Base-by-base conservation (phyloP, 2,113 vertebrate genomes). In the Todiramphus saurophagus region DNA sequence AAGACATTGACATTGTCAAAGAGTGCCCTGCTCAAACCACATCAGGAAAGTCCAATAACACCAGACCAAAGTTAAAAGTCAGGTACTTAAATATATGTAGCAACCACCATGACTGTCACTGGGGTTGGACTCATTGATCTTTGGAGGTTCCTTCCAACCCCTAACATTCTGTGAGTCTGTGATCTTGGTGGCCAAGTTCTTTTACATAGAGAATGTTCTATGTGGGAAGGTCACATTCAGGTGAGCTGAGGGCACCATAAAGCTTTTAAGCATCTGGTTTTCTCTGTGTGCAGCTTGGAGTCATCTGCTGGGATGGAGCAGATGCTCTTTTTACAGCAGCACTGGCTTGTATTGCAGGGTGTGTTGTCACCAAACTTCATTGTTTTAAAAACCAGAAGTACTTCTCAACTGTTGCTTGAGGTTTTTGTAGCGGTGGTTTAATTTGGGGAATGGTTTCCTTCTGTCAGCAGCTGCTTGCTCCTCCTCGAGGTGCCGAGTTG, bases 171-270 rank as follows among this genome's bases (percentile, higher is more conserved):
- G 44, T 46, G 44, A 18, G 17, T 46, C 44, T 46, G 18, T 46
- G 46, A 12, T 28, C 41, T 75, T 1, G 3, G 25, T 46, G 46
- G 11, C 44, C 12, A 35, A 53, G 23, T 20, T 46, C 5, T 35
- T 87, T 72, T 18, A 28, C 1, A 0, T 14, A 51, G 87, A 33
- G 94, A 46, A 53, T 13, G 64, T 7, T 79, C 58, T 25, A 6
- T 2, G 30, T 33, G 37, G 73, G 66, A 75, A 56, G 11, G 33
- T 60, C 27, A 0, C 0, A 0, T 50, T 31, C 39, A 51, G 80
- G 72, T 53, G 84, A 67, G 74, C 43, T 1, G 2, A 64, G 82
- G 70, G 39, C 27, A 28, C 1, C 5, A 11, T 20, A 15, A 83
- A 35, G 41, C 28, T 70, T 58, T 33, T 63, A 11, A 83, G 12